Evolutionary conservation across 2,888 invertebrate species (phyloP), one percentile per base, ranked within the genome.

Genomic region (Cheiracanthium punctorium): DNA sequence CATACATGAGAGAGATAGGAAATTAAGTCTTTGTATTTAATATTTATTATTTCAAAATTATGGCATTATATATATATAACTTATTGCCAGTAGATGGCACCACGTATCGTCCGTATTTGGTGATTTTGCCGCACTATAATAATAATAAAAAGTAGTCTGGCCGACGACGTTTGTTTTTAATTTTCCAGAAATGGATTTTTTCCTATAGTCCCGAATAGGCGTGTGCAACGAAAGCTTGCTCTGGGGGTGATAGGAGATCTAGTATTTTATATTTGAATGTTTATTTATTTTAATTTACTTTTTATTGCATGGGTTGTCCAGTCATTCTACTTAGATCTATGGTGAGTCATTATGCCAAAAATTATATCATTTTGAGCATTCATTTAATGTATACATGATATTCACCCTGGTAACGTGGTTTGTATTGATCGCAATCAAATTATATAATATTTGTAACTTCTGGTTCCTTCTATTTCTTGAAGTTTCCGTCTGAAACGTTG

Each of bases 91-190:
- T 29, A 82, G 82, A 77, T 82, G 82, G 82, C 77, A 70, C 41
- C 79, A 84, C 70, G 41, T 33, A 37, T 4, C 28, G 28, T 2
- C 20, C 12, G n/a, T 17, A 20, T 77, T 84, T n/a, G n/a, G n/a
- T n/a, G n/a, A n/a, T n/a, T n/a, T n/a, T 79, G 84, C 77, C 84
- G 84, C 84, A 84, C 64, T 71, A 12, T 37, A 79, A 84, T 72
- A 79, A 84, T 76, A 82, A 82, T 70, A 30, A 76, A 70, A 67
- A 28, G n/a, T 75, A 20, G 43, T 29, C 48, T 37, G 73, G 75
- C 75, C 75, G 82, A 58, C 75, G 82, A 58, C 76, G 82, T 79
- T 84, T 84, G 79, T 84, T 74, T 84, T 84, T 84, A 84, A 77
- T 84, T 79, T 84, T 65, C 20, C 41, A 79, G n/a, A 77, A 79